These are phyloP conservation scores for Seriola rivoliana DNA, from an alignment of 2,113 vertebrate genomes.

Conservation along the genomic window DNA sequence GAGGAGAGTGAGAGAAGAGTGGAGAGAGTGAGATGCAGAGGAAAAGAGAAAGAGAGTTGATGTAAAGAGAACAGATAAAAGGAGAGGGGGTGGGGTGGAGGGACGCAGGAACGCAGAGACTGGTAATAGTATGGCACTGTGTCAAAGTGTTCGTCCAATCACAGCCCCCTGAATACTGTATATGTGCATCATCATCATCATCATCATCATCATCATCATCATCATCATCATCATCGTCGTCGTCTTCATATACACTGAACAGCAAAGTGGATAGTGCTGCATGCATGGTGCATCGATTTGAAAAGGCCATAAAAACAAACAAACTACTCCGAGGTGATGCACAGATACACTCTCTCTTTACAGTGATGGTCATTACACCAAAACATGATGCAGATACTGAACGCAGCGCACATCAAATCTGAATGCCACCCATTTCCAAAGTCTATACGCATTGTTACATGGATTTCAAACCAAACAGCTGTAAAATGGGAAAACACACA, in stretches of 20 bases:
- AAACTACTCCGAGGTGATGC: slow-evolving; percentile 52
- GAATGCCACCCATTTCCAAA: slow-evolving; percentile 22
- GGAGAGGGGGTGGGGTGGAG: slow-evolving; percentile 24
- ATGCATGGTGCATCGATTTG: slow-evolving; percentile 53
- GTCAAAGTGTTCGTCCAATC: slow-evolving; percentile 59
- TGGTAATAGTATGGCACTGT: slow-evolving; percentile 41
- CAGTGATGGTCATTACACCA: slow-evolving; percentile 50
- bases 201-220: slow-evolving; percentile 52
- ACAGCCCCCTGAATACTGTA: slow-evolving; percentile 24
- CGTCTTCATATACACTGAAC: slow-evolving; percentile 54
- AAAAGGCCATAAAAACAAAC: slow-evolving; percentile 71
- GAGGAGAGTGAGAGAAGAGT: slow-evolving; percentile 19
- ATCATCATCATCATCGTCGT: slow-evolving; percentile 53
- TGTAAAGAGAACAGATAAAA: slow-evolving; percentile 62
- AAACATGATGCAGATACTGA: slow-evolving; percentile 48
- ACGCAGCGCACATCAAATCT: slow-evolving; percentile 24
- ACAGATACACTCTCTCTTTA: slow-evolving; percentile 45
- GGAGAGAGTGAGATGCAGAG: slow-evolving; percentile 33
- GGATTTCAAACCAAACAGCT: slow-evolving; percentile 20
- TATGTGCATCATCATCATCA: slow-evolving; percentile 42
- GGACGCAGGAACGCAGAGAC: slow-evolving; percentile 6
- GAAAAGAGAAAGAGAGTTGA: slow-evolving; percentile 43
- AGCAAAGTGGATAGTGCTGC: slow-evolving; percentile 54
- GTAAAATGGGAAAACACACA: slow-evolving; percentile 19
- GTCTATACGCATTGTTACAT: slow-evolving; percentile 3